Evolutionary conservation across 2,797 vertebrate genomes (phyloP).

Genomic region (Mus caroli): DNA sequence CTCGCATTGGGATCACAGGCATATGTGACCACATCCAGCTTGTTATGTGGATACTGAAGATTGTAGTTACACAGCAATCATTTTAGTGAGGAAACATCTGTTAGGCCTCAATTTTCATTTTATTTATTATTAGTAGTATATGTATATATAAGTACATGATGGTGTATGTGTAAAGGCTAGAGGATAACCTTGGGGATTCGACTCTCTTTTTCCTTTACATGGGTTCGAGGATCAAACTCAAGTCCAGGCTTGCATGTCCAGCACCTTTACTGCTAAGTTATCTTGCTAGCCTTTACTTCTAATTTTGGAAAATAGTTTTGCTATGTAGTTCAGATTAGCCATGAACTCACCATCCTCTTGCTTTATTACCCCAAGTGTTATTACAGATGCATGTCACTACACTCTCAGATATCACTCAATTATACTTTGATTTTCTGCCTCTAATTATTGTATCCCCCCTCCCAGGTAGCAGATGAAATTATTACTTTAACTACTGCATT

Average conservation of each 20-base stretch:
- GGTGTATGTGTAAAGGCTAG: not conserved
- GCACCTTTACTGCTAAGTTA: not conserved
- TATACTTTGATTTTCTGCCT: slow-evolving; percentile 26
- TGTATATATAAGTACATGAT: not conserved
- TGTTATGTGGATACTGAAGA: not conserved
- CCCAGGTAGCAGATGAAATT: not conserved
- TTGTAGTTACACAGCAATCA: not conserved
- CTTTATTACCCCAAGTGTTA: not conserved
- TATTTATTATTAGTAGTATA: not conserved
- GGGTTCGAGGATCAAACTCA: not conserved
- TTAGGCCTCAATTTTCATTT: too few relatives aligned
- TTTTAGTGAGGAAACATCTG: not conserved
- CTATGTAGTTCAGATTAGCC: not conserved
- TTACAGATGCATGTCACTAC: not conserved
- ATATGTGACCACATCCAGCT: not conserved
- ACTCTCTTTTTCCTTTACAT: not conserved
- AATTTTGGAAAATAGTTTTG: not conserved
- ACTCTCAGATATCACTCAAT: not conserved
- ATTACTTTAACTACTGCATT: slow-evolving; percentile 1
- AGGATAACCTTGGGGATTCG: not conserved
- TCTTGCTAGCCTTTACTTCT: not conserved
- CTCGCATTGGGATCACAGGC: not conserved
- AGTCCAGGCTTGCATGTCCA: not conserved
- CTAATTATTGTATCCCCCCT: not conserved
- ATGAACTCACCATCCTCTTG: not conserved